phyloP scores from a whole-genome alignment of 2,888 invertebrate genomes.

The Trachelus stipa region DNA sequence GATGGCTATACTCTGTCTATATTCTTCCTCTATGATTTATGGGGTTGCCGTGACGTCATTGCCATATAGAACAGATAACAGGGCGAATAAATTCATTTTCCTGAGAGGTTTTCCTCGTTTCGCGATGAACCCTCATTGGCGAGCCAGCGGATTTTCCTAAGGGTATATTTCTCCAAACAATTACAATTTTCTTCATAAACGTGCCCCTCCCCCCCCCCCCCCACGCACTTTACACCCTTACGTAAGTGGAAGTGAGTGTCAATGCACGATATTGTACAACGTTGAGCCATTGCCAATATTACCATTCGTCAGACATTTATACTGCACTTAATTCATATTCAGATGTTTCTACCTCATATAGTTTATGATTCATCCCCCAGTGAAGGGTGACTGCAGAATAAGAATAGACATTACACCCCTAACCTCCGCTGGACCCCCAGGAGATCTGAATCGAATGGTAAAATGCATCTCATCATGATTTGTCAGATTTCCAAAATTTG shows the following conservation, averaged over 20 bases:
- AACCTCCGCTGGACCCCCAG: not conserved
- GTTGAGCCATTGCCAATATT: not conserved
- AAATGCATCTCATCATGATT: not conserved
- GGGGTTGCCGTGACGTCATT: conserved; percentile 44
- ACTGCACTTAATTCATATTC: conserved; percentile 38
- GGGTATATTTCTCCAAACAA: not conserved
- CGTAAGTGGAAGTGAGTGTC: not conserved
- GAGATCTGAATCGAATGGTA: not conserved
- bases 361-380: conserved; percentile 53
- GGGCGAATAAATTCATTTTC: conserved; percentile 60
- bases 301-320: conserved; percentile 3
- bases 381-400: conserved; percentile 31
- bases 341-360: conserved; percentile 62
- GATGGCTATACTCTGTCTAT: not conserved
- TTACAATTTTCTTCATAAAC: not conserved
- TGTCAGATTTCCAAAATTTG: not conserved
- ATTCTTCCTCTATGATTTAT: conserved; percentile 49
- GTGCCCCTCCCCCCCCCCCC: no score
- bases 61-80: conserved; percentile 14
- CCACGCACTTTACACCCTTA: not conserved
- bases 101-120: conserved; percentile 55
- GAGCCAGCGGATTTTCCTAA: not conserved
- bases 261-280: not conserved
- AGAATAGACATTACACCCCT: not conserved
- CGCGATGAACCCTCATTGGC: conserved; percentile 16